Evolutionary conservation across 2,888 invertebrate species (phyloP).

Genomic region (Lycaena phlaeas): DNA sequence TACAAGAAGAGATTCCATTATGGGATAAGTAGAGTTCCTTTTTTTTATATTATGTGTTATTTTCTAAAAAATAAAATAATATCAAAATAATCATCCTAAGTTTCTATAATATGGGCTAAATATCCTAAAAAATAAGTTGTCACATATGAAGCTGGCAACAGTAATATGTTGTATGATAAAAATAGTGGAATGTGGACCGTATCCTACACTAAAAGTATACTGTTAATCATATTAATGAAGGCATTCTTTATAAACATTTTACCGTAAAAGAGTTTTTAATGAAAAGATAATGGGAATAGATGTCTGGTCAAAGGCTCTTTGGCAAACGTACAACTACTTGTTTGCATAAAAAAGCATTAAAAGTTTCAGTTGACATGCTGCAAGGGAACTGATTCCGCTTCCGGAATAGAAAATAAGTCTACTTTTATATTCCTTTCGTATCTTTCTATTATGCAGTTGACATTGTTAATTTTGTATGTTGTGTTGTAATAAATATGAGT

Average conservation of each 20-base stretch:
- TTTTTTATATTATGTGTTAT: neutral
- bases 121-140: too few species aligned
- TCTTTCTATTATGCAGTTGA: too few species aligned
- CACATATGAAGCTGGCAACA: too few species aligned
- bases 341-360: constrained; percentile 17
- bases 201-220: neutral
- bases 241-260: neutral
- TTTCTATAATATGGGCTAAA: too few species aligned
- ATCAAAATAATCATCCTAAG: too few species aligned
- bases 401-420: constrained; percentile 5
- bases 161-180: too few species aligned
- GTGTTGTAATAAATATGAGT: too few species aligned
- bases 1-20: too few species aligned
- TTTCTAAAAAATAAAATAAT: neutral
- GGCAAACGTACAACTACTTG: constrained; percentile 11
- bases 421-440: too few species aligned
- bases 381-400: constrained; percentile 13
- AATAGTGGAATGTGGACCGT: neutral
- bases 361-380: constrained; percentile 13
- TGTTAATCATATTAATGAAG: neutral
- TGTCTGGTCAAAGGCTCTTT: constrained; percentile 12
- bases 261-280: constrained; percentile 1
- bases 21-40: too few species aligned
- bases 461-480: too few species aligned
- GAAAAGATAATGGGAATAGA: constrained; percentile 4